Conservation (phyloP, 2,113 vertebrate species). For the Menidia beryllina region DNA sequence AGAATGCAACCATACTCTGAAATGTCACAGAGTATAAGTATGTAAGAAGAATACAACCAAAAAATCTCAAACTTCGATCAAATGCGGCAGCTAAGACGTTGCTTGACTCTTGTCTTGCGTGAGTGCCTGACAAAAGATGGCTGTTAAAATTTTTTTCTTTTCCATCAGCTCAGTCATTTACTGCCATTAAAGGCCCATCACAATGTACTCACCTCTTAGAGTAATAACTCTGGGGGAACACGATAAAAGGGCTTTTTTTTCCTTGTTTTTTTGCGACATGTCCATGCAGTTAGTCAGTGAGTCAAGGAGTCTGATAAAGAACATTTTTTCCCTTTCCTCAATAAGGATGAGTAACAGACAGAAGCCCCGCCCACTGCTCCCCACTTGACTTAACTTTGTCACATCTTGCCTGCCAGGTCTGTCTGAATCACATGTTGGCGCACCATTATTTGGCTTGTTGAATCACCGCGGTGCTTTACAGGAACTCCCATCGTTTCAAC, state of each 20-base stretch:
- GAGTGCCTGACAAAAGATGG: neutral
- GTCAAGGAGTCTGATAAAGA: conserved; percentile 27
- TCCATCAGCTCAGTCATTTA: neutral
- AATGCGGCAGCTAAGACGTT: neutral
- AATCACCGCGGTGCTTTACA: conserved; percentile 41
- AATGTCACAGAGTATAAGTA: too few relatives aligned
- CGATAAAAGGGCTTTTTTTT: neutral
- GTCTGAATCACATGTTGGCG: conserved; percentile 41
- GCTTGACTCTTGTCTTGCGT: neutral
- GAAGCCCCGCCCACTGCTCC: conserved; percentile 8
- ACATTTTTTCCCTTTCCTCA: conserved; percentile 3
- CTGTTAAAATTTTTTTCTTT: too few relatives aligned
- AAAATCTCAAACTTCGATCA: neutral
- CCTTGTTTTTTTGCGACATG: conserved; percentile 22
- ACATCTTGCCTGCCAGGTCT: conserved; percentile 47
- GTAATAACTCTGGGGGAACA: neutral
- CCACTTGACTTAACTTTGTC: conserved; percentile 45
- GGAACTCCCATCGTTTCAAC: conserved; percentile 44
- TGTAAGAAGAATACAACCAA: too few relatives aligned
- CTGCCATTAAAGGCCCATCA: too few relatives aligned
- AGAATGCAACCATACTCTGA: too few relatives aligned
- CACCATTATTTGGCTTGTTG: conserved; percentile 42
- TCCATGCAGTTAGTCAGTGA: conserved; percentile 39
- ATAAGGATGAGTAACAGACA: conserved; percentile 17
- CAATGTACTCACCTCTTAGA: neutral